Evolutionary conservation across 2,113 vertebrate genomes (phyloP), one percentile per base, ranked within the genome.

Genomic region (Balaeniceps rex): DNA sequence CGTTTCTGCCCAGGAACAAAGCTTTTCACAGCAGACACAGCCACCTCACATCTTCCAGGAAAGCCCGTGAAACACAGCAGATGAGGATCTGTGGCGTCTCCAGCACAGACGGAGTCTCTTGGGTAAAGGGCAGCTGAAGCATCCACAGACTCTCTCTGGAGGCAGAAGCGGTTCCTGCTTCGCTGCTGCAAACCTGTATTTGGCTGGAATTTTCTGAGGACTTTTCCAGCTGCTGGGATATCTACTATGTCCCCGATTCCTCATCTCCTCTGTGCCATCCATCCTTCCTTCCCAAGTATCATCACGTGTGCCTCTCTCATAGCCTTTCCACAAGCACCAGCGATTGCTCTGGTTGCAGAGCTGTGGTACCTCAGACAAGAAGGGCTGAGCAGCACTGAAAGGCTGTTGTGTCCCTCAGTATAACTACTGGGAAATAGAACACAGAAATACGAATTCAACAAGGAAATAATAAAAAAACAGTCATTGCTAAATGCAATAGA

Each of bases 191-290:
- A 36, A 38, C 46, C 49, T 49, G 25, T 16, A 4, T 52, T 47
- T 83, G 46, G 10, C 22, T 65, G 60, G 63, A 83, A 36, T 54
- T 54, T 54, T 49, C 55, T 58, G 46, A 88, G 9, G 66, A 70
- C 42, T 34, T 63, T 69, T 81, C 42, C 80, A 54, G 23, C 42
- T 77, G 54, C 54, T 12, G 1, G 47, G 60, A 31, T 66, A n/a
- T 24, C 58, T 75, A 54, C n/a, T 46, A 6, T 0, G 0, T 40
- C n/a, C 47, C 29, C 1, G 0, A 18, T 61, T 34, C 60, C 29
- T 68, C 28, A 6, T 34, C 33, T 54, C 36, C 33, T 54, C 36
- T n/a, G 11, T 63, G 76, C 42, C 76, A 44, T 15, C 36, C 25
- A 22, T 47, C 68, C 54, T 29, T 46, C 49, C 58, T 83, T 46